phyloP scores from a whole-genome alignment of 2,888 invertebrate genomes.

The Anoncus sp. region DNA sequence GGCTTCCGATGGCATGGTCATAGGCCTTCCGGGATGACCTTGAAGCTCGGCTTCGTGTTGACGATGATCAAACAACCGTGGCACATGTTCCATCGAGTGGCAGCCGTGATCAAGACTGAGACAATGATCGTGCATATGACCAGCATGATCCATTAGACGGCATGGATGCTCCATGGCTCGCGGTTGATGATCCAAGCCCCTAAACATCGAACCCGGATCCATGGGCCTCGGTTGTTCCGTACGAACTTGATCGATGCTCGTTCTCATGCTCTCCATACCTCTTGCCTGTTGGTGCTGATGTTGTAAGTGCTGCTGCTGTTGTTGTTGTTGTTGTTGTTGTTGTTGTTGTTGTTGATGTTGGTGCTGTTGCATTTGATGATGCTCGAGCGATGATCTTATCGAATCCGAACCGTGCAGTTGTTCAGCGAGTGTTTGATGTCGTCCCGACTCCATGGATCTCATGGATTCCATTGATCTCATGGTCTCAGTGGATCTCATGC shows the following conservation, averaged over 20 bases:
- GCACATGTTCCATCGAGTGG: conserved; percentile 79
- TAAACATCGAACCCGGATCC: conserved; percentile 60
- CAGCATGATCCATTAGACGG: conserved; percentile 78
- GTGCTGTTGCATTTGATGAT: conserved; percentile 61
- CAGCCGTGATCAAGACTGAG: conserved; percentile 79
- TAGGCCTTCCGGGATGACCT: conserved; percentile 68
- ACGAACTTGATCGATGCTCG: conserved; percentile 69
- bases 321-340: conserved; percentile 40
- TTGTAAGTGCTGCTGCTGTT: conserved; percentile 44
- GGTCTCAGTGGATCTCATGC: conserved; percentile 78
- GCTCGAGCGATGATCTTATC: conserved; percentile 61
- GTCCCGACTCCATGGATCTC: conserved; percentile 80
- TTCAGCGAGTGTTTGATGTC: conserved; percentile 72
- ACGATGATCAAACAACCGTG: conserved; percentile 77
- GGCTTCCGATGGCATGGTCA: conserved; percentile 68
- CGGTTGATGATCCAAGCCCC: conserved; percentile 74
- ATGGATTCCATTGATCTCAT: conserved; percentile 82
- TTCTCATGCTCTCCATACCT: conserved; percentile 75
- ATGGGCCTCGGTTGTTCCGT: conserved; percentile 67
- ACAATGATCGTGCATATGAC: conserved; percentile 77
- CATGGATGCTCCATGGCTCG: conserved; percentile 80
- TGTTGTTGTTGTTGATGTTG: conserved; percentile 43
- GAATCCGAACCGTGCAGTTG: conserved; percentile 61
- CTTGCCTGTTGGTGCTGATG: conserved; percentile 73
- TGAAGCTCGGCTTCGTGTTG: conserved; percentile 71